Evolutionary conservation across 2,888 invertebrate genomes (phyloP).

Genomic region (Myopa testacea): DNA sequence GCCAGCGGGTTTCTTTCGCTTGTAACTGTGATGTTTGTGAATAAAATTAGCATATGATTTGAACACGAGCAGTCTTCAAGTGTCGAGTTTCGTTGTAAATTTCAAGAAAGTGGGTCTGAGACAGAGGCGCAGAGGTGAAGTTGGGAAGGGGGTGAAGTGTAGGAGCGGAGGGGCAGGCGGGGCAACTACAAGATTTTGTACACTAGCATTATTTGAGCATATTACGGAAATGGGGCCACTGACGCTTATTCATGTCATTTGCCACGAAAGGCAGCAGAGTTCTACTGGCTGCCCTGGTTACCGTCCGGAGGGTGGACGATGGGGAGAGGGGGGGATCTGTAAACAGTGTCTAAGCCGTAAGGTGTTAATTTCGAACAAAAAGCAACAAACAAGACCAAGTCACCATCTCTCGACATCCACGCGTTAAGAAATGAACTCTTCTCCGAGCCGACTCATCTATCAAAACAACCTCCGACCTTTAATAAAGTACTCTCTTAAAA

Average conservation of each 20-base stretch:
- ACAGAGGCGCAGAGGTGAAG: background rate
- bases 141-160: background rate
- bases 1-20: constrained; percentile 36
- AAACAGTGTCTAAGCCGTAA: too few relatives aligned
- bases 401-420: too few relatives aligned
- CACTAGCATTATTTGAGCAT: background rate
- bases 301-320: too few relatives aligned
- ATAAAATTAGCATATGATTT: constrained; percentile 48
- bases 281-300: background rate
- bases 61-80: constrained; percentile 41
- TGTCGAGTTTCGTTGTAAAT: constrained; percentile 10
- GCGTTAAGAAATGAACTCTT: too few relatives aligned
- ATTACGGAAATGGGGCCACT: constrained; percentile 4
- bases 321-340: too few relatives aligned
- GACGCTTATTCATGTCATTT: constrained; percentile 20
- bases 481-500: background rate
- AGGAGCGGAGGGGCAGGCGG: constrained; percentile 1
- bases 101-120: background rate
- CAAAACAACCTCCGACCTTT: background rate
- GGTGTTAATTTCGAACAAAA: too few relatives aligned
- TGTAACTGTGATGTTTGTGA: constrained; percentile 48
- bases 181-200: background rate
- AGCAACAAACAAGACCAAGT: too few relatives aligned
- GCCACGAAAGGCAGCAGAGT: background rate
- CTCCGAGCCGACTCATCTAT: background rate